phyloP scores from a whole-genome alignment of 2,888 invertebrate genomes.

The Corbicula japonica region DNA sequence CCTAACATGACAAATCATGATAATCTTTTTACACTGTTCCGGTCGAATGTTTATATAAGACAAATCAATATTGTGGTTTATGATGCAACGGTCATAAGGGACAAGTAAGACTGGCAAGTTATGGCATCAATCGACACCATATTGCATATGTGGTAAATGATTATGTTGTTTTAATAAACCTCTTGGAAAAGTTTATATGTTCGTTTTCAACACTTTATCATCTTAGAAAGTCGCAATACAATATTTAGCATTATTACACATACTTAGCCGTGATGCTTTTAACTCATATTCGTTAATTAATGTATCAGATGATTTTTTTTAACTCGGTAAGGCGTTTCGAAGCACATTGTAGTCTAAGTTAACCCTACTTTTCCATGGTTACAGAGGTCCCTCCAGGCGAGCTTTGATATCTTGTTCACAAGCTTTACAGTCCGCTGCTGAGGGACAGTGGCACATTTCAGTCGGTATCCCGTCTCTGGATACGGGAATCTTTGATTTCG shows the following conservation, averaged over 20 bases:
- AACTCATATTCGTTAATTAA: background rate
- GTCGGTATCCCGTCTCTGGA: background rate
- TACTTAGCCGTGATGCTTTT: background rate
- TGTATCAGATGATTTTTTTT: background rate
- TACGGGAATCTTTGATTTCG: slow-evolving; percentile 39
- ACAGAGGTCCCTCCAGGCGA: slow-evolving; percentile 11
- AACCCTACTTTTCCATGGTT: slow-evolving; percentile 62
- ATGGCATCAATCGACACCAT: no score
- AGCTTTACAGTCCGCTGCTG: slow-evolving; percentile 52
- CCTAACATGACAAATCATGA: no score
- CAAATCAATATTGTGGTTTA: no score
- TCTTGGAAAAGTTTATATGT: no score
- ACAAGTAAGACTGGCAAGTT: no score
- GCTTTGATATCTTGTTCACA: slow-evolving; percentile 57
- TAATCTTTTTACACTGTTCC: no score
- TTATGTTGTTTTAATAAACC: no score
- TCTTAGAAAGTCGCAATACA: background rate
- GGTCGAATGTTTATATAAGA: no score
- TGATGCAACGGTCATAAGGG: no score
- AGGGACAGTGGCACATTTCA: slow-evolving; percentile 47
- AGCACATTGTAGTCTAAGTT: background rate
- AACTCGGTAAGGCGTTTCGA: background rate
- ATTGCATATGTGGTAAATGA: no score
- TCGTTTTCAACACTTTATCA: background rate
- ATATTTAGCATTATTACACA: background rate